Evolutionary conservation across 2,113 vertebrate genomes (phyloP), one percentile per base, ranked within the genome.

Genomic region (Ia io): DNA sequence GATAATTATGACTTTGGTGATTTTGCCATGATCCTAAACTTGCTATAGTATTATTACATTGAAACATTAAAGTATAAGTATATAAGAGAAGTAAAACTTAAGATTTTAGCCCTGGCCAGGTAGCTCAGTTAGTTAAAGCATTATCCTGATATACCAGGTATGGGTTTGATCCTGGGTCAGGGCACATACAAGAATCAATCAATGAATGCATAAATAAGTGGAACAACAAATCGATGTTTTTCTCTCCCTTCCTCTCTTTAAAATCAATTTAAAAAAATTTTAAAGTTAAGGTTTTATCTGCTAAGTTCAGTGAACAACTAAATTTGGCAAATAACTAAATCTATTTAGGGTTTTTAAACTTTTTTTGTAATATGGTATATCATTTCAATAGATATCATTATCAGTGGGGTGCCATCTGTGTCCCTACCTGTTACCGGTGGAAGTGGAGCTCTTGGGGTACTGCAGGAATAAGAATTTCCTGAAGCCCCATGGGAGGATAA

Each of bases 21-120:
- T 74, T 93, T 94, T 94, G 44, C 42, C 35, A 94, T 79, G 69
- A 93, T 88, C 47, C 63, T 95, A 65, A 93, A 91, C 59, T 80
- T 84, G 25, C 67, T 84, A 30, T 77, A 40, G 12, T 67, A 73
- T 74, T 94, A 69, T 40, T 76, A 71, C 35, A 47, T 9, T 82
- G 88, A 95, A 80, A 86, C 32, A 88, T 28, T 73, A 42, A 16
- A 35, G 37, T 32, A 1, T 79, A 93, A 93, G 35, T 65, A 95
- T 76, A 96, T 63, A 85, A 23, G 47, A 84, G 59, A 23, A 94
- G 80, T 87, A 84, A 94, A 90, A 84, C 59, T 87, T 86, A 82
- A 96, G 23, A 59, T 59, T 59, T 59, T 59, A 59, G 56, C 23
- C 56, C 56, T 25, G 23, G 56, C 56, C 23, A 23, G 56, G 23